Conservation (phyloP, 1,140 invertebrate species). For the Aphidius gifuensis region DNA sequence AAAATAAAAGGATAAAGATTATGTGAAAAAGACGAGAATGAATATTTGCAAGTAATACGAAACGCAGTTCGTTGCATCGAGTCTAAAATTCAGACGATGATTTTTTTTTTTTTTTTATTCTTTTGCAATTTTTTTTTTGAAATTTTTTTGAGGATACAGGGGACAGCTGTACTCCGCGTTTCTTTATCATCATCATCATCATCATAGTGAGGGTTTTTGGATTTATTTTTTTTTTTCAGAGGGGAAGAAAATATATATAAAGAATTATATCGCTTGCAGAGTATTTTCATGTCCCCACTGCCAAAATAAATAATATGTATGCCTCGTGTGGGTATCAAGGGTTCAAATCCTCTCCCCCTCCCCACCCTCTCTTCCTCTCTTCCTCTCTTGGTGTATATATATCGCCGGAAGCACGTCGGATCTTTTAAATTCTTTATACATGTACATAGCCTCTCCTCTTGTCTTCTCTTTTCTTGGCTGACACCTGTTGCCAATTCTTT, state of each 20-base stretch:
- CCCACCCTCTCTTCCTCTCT: too few relatives aligned
- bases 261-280: too few relatives aligned
- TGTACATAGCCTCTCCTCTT: neutral
- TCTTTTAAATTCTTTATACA: constrained; percentile 26
- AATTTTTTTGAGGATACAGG: constrained; percentile 25
- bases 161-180: constrained; percentile 26
- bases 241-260: too few relatives aligned
- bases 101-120: too few relatives aligned
- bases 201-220: constrained; percentile 14
- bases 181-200: constrained; percentile 19
- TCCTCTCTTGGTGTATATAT: too few relatives aligned
- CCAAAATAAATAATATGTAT: too few relatives aligned
- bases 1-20: constrained; percentile 13
- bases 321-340: too few relatives aligned
- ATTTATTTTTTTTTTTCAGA: too few relatives aligned
- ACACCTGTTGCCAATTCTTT: constrained; percentile 26
- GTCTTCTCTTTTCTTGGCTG: constrained; percentile 8
- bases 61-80: constrained; percentile 24
- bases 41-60: constrained; percentile 20
- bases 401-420: constrained; percentile 25
- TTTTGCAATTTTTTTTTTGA: too few relatives aligned
- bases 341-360: constrained; percentile 21
- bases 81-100: constrained; percentile 26
- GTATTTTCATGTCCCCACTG: too few relatives aligned
- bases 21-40: constrained; percentile 3